A percentile compares a stretch with the other conserved stretches of the same genome.
Evolutionary conservation across 2,888 invertebrate species (phyloP).

Genomic region (Andrena bucephala): DNA sequence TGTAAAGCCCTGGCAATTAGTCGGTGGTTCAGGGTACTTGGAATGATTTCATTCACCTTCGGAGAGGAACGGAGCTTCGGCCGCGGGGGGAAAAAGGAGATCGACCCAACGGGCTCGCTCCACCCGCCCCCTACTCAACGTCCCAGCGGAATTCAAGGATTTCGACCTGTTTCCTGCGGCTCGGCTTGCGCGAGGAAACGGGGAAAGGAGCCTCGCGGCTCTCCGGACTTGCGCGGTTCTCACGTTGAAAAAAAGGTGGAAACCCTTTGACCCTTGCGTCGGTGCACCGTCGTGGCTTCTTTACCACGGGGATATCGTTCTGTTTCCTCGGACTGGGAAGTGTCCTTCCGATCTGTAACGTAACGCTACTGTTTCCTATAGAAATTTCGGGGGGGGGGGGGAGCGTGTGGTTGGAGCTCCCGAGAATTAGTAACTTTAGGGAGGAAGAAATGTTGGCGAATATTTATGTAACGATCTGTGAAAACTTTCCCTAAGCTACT

Average conservation of each 20-base stretch:
- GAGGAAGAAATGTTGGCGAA: no score
- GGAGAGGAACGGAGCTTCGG: neutral
- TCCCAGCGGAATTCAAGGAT: constrained; percentile 55
- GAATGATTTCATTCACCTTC: constrained; percentile 67
- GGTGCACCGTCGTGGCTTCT: constrained; percentile 58
- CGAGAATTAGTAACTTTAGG: no score
- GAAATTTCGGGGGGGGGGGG: neutral
- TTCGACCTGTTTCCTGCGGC: constrained; percentile 23
- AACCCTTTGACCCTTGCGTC: constrained; percentile 52
- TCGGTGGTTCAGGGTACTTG: constrained; percentile 24
- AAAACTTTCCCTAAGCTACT: no score
- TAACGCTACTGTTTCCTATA: constrained; percentile 25
- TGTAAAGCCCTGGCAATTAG: constrained; percentile 65
- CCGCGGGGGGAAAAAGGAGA: neutral
- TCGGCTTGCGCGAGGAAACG: constrained; percentile 22
- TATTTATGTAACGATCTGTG: no score
- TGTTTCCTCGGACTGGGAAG: constrained; percentile 59
- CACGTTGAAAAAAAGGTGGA: constrained; percentile 48
- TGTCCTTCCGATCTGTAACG: constrained; percentile 53
- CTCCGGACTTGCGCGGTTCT: constrained; percentile 34
- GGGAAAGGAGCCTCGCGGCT: constrained; percentile 10
- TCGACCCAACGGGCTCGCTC: neutral
- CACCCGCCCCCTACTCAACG: constrained; percentile 59
- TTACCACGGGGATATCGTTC: constrained; percentile 66
- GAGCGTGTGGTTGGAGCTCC: neutral